phyloP scores from a whole-genome alignment of 2,797 vertebrate species.

The Steatocranus sp. region DNA sequence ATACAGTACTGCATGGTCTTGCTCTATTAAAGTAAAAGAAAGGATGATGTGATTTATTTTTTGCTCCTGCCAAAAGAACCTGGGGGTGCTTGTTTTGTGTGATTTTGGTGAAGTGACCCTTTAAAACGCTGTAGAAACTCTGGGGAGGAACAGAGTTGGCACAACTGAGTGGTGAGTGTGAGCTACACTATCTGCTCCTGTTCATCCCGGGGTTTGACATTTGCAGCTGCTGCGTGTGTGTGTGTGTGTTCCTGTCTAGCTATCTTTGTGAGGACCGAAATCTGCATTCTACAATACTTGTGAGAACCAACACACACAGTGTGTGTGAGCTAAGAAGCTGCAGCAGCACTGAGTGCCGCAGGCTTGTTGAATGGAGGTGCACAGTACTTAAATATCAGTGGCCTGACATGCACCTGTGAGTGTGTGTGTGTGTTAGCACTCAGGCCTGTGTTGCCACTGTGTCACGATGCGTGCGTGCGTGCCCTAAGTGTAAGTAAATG shows the following conservation, averaged over 20 bases:
- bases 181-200: background rate
- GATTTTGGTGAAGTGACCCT: background rate
- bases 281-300: too few relatives aligned
- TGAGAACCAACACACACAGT: background rate
- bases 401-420: conserved; percentile 6
- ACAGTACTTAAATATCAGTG: conserved; percentile 47
- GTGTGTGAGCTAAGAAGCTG: background rate
- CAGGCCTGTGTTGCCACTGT: background rate
- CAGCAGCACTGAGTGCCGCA: conserved; percentile 33
- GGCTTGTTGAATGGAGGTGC: conserved; percentile 51
- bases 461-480: background rate
- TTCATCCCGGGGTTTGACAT: background rate
- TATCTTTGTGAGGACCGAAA: too few relatives aligned
- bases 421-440: background rate
- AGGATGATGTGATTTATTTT: background rate
- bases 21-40: background rate
- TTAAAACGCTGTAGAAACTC: background rate
- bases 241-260: background rate
- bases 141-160: background rate
- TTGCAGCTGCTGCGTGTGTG: background rate
- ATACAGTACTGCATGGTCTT: background rate
- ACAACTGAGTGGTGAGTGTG: background rate
- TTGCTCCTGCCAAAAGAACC: background rate
- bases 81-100: accelerated
- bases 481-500: conserved; percentile 1